Conservation (phyloP, 64 coral and sea anemone species). For the Porites lutea region DNA sequence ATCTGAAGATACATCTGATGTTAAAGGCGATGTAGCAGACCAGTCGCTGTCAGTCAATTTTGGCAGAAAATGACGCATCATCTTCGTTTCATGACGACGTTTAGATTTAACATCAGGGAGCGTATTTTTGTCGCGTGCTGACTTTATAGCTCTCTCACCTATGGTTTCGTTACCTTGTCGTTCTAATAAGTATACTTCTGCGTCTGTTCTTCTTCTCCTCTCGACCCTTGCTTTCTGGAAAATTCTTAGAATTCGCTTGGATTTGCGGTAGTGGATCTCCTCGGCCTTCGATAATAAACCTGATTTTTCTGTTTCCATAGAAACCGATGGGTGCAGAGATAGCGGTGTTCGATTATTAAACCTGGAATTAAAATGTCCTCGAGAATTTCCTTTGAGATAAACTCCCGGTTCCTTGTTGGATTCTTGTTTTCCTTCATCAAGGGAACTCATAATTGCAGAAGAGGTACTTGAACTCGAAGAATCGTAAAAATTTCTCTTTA, state of each 20-base stretch:
- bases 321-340: neutral
- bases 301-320: conserved; percentile 27
- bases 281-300: neutral
- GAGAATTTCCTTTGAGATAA: neutral
- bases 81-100: neutral
- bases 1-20: neutral
- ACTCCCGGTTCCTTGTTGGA: neutral
- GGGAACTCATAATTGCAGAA: no score
- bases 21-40: neutral
- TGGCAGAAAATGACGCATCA: neutral
- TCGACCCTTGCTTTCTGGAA: neutral
- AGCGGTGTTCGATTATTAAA: conserved; percentile 20
- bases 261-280: neutral
- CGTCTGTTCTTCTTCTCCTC: neutral
- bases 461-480: neutral
- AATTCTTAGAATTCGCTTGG: neutral
- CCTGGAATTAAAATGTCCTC: conserved; percentile 37
- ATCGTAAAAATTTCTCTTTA: neutral
- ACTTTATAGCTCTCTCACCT: conserved; percentile 26
- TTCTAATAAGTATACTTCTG: neutral
- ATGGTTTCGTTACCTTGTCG: neutral
- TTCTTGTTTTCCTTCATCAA: conserved; percentile 2
- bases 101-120: neutral
- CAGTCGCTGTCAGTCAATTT: neutral
- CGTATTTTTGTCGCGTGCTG: conserved; percentile 13